Evolutionary conservation across 2,888 invertebrate genomes (phyloP), one percentile per base, ranked within the genome.

Genomic region (Ennomos quercinarius): DNA sequence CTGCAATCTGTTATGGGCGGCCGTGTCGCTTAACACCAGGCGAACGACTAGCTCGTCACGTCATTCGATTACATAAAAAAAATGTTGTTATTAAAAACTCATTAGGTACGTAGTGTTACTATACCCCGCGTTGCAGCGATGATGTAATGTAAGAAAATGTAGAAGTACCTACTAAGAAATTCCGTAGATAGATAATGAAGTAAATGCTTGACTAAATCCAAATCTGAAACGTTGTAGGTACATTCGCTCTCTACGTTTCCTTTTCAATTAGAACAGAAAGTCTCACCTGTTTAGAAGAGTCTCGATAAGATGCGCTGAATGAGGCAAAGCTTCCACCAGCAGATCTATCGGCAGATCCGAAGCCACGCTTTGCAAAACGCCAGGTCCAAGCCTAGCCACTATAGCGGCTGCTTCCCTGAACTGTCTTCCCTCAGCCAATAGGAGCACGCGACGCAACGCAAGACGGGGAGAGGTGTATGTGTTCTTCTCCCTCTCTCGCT

Each of bases 381-480:
- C 95, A 41, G 96, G 95, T 5, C 97, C 97, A 12, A 98, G 91
- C 43, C 97, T 93, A 44, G 96, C 94, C 64, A 98, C 93, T 58
- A 98, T 96, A 43, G 96, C 95, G 0, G 98, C 97, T 8, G 98
- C 98, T 80, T 98, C 98, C n/a, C 97, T 92, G 83, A 96, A 98
- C 87, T 98, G 98, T 35, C 96, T 92, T 9, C 97, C 97, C 81
- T 98, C 98, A 71, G 97, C 96, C 70, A 98, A 89, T 53, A 97
- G 93, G 78, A 98, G 93, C 70, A 98, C 94, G 39, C 95, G 93
- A 2, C 95, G 91, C 47, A 95, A 78, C 12, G 95, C 95, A 64
- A 95, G 93, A 65, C 95, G 93, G 42, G 95, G 95, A 80, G 95
- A 95, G 72, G 95, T 93, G 77, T 95, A 88, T 68, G 78, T 94